phyloP scores from a whole-genome alignment of 2,888 invertebrate genomes.

The Lapara coniferarum region DNA sequence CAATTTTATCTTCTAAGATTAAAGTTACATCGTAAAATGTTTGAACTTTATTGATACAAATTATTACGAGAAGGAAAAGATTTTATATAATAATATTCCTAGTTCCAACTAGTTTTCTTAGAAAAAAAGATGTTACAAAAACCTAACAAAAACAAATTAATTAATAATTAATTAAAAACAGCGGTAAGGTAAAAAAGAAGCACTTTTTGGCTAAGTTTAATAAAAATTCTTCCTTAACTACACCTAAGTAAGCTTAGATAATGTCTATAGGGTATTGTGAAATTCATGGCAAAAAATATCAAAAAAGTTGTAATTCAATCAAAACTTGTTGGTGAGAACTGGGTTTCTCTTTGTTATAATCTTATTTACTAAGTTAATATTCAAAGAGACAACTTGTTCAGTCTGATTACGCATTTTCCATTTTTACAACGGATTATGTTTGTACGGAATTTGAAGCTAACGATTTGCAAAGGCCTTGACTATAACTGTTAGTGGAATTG shows the following conservation, averaged over 20 bases:
- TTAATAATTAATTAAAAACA: not conserved
- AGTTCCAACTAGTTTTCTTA: too few species aligned
- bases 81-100: too few species aligned
- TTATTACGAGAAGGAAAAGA: too few species aligned
- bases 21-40: too few species aligned
- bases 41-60: too few species aligned
- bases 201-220: not conserved
- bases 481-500: too few species aligned
- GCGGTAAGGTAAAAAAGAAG: not conserved
- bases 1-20: too few species aligned
- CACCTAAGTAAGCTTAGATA: not conserved
- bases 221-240: not conserved
- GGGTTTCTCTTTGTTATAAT: slow-evolving; percentile 11
- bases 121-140: too few species aligned
- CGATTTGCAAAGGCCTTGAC: not conserved
- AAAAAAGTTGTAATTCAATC: not conserved
- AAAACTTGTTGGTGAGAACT: not conserved
- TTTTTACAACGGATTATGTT: not conserved
- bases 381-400: not conserved
- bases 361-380: slow-evolving; percentile 19
- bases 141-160: not conserved
- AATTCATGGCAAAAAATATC: not conserved
- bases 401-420: not conserved
- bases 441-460: not conserved
- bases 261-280: not conserved